Percentiles rank a stretch among this genome's conserved stretches.
These are phyloP conservation scores for Parasteatoda lunata DNA, from an alignment of 2,888 invertebrate genomes.

Conservation along the genomic window DNA sequence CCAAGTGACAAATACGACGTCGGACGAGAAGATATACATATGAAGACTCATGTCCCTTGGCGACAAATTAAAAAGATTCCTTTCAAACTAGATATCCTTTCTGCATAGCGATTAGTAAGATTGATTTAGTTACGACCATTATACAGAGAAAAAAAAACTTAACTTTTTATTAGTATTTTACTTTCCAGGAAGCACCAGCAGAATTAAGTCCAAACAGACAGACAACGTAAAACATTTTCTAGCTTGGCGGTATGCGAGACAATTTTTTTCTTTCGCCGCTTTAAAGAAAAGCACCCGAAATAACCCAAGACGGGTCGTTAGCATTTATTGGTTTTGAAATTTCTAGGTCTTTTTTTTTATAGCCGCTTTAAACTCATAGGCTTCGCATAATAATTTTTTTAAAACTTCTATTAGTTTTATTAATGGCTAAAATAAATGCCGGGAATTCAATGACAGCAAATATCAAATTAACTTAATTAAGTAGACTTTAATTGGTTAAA, in stretches of 20 bases:
- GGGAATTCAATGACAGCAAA: too few species aligned
- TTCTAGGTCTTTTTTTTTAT: slow-evolving; percentile 19
- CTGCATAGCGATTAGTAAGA: too few species aligned
- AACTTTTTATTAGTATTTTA: not conserved
- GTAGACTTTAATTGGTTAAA: too few species aligned
- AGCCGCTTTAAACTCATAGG: not conserved
- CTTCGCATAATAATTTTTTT: too few species aligned
- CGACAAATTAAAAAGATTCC: too few species aligned
- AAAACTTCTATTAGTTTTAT: too few species aligned
- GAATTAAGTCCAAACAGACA: not conserved
- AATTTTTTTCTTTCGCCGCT: not conserved
- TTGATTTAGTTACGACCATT: not conserved
- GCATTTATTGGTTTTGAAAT: slow-evolving; percentile 62
- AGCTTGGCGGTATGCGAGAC: not conserved
- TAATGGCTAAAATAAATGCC: too few species aligned
- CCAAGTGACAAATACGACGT: too few species aligned
- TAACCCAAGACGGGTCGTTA: slow-evolving; percentile 52
- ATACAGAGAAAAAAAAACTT: not conserved
- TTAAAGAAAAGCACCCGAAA: slow-evolving; percentile 41
- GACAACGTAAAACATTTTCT: not conserved
- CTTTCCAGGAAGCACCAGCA: not conserved
- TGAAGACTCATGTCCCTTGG: too few species aligned
- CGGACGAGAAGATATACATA: too few species aligned
- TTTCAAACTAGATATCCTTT: too few species aligned
- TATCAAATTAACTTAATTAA: too few species aligned